Evolutionary conservation across 2,113 vertebrate species (phyloP), one percentile per base, ranked within the genome.

Genomic region (Melanerpes formicivorus): DNA sequence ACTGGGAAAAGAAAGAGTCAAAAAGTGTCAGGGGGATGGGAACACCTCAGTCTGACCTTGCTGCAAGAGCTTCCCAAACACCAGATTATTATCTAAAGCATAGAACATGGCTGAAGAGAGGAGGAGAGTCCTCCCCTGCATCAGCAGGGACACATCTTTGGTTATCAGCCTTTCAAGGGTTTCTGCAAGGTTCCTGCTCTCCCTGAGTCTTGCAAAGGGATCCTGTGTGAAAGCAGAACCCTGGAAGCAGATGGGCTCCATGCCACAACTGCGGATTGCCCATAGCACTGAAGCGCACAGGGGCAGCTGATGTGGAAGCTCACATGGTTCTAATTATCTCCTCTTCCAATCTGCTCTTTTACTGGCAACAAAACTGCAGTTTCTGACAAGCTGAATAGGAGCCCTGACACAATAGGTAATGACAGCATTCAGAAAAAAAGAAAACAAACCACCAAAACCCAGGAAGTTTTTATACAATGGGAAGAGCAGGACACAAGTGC

Each of bases 321-420:
- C 46, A 50, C 65, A 18, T n/a, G 66, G 32, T 64, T 63, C 42
- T 26, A 69, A 82, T 78, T 62, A 78, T 46, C 82, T 73, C 60
- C 72, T 81, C 76, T 78, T 44, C 60, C 82, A 69, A 58, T 54
- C 77, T 64, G 22, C 52, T 66, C 59, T 50, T 55, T 65, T 5
- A 1, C 44, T 55, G 71, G 71, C 86, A 81, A 60, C 46, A 65
- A 54, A 89, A 70, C 70, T 60, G 58, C 44, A 9, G n/a, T 42
- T 76, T 80, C 81, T 77, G 86, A 71, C 1, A 5, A 60, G 46
- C 0, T 37, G 76, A 77, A 85, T 14, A 55, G 71, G 37, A 76
- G 52, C 46, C 76, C 81, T 77, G 71, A 80, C 70, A 80, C 69
- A 89, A 89, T 23, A 66, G 65, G 59, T 76, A 76, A 59, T 76